Base-by-base conservation (phyloP, 2,888 invertebrate species). In the Iphiclides podalirius region DNA sequence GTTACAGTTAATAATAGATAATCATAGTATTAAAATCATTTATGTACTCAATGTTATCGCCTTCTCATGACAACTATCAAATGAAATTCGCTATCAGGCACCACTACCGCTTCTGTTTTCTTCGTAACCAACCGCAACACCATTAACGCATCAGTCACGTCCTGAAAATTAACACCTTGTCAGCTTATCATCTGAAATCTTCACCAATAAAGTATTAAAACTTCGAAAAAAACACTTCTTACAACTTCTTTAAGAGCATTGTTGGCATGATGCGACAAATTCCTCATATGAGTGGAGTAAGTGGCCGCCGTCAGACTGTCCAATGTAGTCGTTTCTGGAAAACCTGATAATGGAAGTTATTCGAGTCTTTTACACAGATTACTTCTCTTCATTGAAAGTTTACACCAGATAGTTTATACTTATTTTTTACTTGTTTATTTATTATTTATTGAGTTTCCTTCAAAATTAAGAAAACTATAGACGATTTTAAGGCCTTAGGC, bases 301-400 rank as follows among this genome's bases (percentile, higher is more conserved):
- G 87, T 87, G 1, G 87, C 87, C 0, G 87, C 87, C 0, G 87
- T 87, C 61, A 88, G 74, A 35, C 87, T 88, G 75, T 88, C 87
- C 58, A 88, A 58, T 1, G 87, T 88, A 0, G 87, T 88, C 0
- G 87, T 88, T 54, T 88, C 87, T 0, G 87, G 87, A 44, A 88
- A 88, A 8, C 87, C 86, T 86, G 58, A 53, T 13, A 12, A 34
- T 31, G 3, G 2, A 31, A 31, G 31, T n/a, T n/a, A n/a, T n/a
- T n/a, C n/a, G n/a, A n/a, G n/a, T n/a, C n/a, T n/a, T n/a, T n/a
- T n/a, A n/a, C n/a, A n/a, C n/a, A n/a, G n/a, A n/a, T n/a, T n/a
- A n/a, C n/a, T n/a, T n/a, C n/a, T n/a, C n/a, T n/a, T n/a, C n/a
- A n/a, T n/a, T n/a, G n/a, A n/a, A n/a, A n/a, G n/a, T n/a, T n/a